phyloP scores from a whole-genome alignment of 2,797 vertebrate genomes.

The Anguilla anguilla region DNA sequence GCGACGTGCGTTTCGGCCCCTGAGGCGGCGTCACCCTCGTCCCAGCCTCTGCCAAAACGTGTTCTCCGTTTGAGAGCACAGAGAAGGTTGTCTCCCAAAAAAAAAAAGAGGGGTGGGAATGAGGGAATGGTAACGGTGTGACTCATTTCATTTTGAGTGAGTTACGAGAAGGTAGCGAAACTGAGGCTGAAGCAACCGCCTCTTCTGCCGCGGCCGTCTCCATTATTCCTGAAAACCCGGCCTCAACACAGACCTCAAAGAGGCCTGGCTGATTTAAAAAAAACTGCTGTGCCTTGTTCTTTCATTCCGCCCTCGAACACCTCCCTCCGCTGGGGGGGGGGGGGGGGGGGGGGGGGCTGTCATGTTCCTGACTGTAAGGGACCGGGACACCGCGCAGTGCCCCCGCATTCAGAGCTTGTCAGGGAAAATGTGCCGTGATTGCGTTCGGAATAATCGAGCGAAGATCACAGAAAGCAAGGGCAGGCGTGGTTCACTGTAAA shows the following conservation, averaged over 20 bases:
- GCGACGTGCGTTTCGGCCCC: neutral
- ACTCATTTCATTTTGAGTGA: constrained; percentile 20
- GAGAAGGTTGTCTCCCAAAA: neutral
- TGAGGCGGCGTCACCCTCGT: neutral
- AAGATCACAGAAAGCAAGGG: constrained; percentile 23
- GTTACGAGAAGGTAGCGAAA: constrained; percentile 15
- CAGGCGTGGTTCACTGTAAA: neutral
- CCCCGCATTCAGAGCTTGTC: neutral
- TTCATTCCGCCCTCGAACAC: neutral
- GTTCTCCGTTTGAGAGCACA: neutral
- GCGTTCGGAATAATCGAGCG: constrained; percentile 1
- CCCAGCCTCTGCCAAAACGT: neutral
- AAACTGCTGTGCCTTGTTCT: neutral
- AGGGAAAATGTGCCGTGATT: neutral
- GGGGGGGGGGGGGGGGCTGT: neutral
- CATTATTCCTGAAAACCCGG: neutral
- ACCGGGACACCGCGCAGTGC: neutral
- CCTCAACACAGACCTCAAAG: neutral
- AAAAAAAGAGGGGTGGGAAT: neutral
- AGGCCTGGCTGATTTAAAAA: neutral
- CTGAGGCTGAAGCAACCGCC: constrained; percentile 15
- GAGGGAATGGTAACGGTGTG: constrained; percentile 17
- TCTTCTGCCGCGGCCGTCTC: neutral
- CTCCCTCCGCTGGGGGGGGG: neutral
- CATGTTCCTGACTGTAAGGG: neutral